A percentile compares a stretch with the other conserved stretches of the same genome.
These are phyloP conservation scores for Drosophila formosana DNA, from an alignment of 2,888 invertebrate species.

Conservation along the genomic window DNA sequence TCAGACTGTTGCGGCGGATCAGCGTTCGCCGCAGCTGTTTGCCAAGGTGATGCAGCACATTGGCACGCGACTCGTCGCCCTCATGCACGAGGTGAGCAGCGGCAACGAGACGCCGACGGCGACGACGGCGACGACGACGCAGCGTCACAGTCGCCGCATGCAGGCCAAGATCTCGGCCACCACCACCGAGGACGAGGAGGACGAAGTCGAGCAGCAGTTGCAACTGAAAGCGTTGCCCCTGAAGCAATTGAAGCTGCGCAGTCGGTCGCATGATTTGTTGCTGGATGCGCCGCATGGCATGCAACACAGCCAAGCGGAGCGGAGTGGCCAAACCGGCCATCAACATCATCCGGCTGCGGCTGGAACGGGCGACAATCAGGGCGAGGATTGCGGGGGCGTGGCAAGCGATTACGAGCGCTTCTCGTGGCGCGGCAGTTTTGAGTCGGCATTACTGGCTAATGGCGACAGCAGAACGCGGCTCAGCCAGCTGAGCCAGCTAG, in stretches of 20 bases:
- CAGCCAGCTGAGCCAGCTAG: slow-evolving; percentile 88
- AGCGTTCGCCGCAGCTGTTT: slow-evolving; percentile 92
- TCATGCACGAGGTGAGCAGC: slow-evolving; percentile 96
- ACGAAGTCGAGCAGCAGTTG: slow-evolving; percentile 80
- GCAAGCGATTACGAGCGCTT: slow-evolving; percentile 95
- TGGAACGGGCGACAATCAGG: slow-evolving; percentile 85
- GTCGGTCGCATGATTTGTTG: slow-evolving; percentile 92
- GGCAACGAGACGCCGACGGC: slow-evolving; percentile 86
- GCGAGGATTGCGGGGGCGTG: slow-evolving; percentile 88
- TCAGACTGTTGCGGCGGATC: slow-evolving; percentile 82
- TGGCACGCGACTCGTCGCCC: slow-evolving; percentile 92
- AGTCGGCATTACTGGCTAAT: slow-evolving; percentile 93
- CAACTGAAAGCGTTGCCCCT: slow-evolving; percentile 61
- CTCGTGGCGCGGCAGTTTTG: slow-evolving; percentile 96
- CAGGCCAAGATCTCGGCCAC: slow-evolving; percentile 87
- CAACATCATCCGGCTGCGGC: slow-evolving; percentile 58
- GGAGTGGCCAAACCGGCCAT: slow-evolving; percentile 21
- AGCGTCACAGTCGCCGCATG: slow-evolving; percentile 86
- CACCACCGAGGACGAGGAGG: slow-evolving; percentile 84
- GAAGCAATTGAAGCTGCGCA: slow-evolving; percentile 85
- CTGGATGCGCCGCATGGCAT: slow-evolving; percentile 86
- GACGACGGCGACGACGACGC: slow-evolving; percentile 81
- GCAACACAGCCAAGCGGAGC: slow-evolving; percentile 30
- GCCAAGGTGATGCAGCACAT: slow-evolving; percentile 97
- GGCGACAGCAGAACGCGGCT: slow-evolving; percentile 93